Conservation (phyloP, 2,113 vertebrate species). For the Rafetus swinhoei region DNA sequence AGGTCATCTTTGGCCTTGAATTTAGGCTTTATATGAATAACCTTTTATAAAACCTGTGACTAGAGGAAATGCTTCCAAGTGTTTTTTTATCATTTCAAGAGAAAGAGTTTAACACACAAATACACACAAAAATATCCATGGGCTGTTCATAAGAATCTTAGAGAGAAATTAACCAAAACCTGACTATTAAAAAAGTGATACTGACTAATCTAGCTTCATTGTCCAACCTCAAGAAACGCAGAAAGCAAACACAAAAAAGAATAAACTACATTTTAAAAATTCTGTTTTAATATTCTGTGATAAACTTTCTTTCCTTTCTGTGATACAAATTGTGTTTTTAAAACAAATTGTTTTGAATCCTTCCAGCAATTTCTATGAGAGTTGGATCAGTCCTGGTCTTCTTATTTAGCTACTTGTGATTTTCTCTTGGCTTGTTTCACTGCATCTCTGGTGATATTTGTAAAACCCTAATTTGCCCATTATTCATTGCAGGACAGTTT, state of each 20-base stretch:
- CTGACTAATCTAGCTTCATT: neutral
- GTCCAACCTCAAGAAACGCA: neutral
- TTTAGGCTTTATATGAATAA: neutral
- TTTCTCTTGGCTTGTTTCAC: neutral
- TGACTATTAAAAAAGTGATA: neutral
- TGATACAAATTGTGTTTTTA: neutral
- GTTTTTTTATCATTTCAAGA: neutral
- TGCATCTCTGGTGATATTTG: neutral
- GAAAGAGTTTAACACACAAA: neutral
- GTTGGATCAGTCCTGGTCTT: neutral
- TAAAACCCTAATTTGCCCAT: neutral
- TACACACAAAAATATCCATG: neutral
- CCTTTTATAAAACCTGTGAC: neutral
- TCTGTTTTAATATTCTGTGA: neutral
- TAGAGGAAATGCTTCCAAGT: neutral
- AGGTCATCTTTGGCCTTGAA: neutral
- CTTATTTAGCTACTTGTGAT: accelerated
- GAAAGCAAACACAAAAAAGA: neutral
- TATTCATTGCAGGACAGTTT: neutral
- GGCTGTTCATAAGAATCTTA: neutral
- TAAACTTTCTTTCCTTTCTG: neutral
- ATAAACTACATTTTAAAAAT: neutral
- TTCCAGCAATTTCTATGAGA: neutral
- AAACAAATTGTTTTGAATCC: neutral
- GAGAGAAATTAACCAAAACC: neutral